These are phyloP conservation scores for Cariama cristata DNA, from an alignment of 2,113 vertebrate genomes.

Conservation along the genomic window DNA sequence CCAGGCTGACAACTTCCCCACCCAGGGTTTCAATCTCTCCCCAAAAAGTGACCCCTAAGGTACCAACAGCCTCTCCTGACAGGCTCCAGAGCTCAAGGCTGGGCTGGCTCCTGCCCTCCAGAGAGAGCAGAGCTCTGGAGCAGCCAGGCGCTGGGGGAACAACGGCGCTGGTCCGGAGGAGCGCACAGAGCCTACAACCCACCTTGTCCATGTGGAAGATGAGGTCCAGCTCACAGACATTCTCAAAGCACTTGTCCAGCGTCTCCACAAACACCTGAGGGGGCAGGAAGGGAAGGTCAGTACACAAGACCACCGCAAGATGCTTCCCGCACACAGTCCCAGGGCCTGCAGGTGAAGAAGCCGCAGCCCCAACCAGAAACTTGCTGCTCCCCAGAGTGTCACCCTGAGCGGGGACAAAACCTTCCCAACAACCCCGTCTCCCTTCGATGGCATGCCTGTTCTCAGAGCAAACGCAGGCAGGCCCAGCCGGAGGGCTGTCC, in stretches of 20 bases:
- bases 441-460: rapidly evolving
- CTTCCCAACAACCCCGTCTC: neutral
- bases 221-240: constrained; percentile 93
- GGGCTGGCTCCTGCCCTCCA: neutral
- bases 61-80: neutral
- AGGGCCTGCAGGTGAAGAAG: neutral
- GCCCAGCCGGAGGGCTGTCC: neutral
- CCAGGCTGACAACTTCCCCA: neutral
- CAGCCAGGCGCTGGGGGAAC: neutral
- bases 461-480: neutral
- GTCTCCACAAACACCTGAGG: constrained; percentile 94
- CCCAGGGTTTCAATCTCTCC: no score
- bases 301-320: no score
- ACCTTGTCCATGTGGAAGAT: constrained; percentile 99
- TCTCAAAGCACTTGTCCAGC: constrained; percentile 95
- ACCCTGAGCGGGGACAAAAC: neutral
- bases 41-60: neutral
- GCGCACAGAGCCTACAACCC: neutral
- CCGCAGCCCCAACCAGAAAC: rapidly evolving
- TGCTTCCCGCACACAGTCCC: neutral
- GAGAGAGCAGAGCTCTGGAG: neutral
- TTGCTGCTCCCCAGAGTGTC: rapidly evolving
- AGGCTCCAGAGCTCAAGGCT: neutral
- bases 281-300: neutral
- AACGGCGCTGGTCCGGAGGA: rapidly evolving